phyloP scores from a whole-genome alignment of 2,113 vertebrate genomes.

The Lophura nycthemera region DNA sequence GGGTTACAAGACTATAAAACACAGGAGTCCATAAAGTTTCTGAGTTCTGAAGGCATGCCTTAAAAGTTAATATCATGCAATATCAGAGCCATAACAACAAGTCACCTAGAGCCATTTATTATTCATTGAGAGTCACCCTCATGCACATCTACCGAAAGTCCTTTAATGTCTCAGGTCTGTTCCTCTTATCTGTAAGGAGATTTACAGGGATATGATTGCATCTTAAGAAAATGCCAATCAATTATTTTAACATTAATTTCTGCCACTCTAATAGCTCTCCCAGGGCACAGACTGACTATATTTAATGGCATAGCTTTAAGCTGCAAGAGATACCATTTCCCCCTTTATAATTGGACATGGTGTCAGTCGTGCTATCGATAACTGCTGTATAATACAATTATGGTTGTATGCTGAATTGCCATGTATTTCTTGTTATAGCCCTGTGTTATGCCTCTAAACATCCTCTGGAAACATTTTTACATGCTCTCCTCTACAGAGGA shows the following conservation, averaged over 20 bases:
- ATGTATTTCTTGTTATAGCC: constrained; percentile 11
- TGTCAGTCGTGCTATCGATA: neutral
- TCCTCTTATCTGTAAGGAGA: constrained; percentile 32
- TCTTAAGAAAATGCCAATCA: constrained; percentile 61
- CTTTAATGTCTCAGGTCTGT: neutral
- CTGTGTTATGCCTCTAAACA: constrained; percentile 28
- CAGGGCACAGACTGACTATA: neutral
- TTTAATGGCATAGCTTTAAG: constrained; percentile 31
- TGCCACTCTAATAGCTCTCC: constrained; percentile 49
- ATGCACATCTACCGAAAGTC: neutral
- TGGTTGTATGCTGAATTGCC: neutral
- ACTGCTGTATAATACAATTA: neutral
- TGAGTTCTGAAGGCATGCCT: constrained; percentile 1
- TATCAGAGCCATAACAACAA: constrained; percentile 56
- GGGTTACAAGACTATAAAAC: constrained; percentile 52
- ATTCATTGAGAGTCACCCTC: constrained; percentile 32
- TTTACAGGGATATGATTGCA: constrained; percentile 45
- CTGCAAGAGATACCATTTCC: constrained; percentile 25
- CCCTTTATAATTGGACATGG: neutral
- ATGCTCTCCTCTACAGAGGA: neutral
- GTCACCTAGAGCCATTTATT: constrained; percentile 47
- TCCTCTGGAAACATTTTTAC: neutral
- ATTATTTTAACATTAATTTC: constrained; percentile 57
- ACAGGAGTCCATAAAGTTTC: constrained; percentile 57
- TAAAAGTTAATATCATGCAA: constrained; percentile 62